Evolutionary conservation across 2,888 invertebrate genomes (phyloP).

Genomic region (Galeruca laticollis): DNA sequence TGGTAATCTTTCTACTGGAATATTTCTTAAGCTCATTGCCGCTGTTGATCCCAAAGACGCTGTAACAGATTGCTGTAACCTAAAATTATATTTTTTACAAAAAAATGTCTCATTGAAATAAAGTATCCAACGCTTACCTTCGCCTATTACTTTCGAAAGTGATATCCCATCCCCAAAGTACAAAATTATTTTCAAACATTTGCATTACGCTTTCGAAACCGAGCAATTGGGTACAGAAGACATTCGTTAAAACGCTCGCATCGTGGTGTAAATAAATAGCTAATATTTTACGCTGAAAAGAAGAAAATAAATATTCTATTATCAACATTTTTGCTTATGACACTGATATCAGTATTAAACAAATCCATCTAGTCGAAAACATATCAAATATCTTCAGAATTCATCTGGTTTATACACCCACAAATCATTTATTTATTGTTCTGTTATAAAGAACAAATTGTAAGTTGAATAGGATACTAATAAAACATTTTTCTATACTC

Average conservation of each 20-base stretch:
- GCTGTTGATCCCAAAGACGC: constrained; percentile 86
- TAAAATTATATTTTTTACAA: background rate
- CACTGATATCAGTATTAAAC: too few species aligned
- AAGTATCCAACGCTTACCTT: constrained; percentile 63
- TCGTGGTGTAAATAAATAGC: constrained; percentile 98
- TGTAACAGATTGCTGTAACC: constrained; percentile 79
- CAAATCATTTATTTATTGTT: too few species aligned
- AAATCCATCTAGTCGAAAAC: too few species aligned
- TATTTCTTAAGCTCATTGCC: constrained; percentile 85
- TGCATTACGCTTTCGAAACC: constrained; percentile 93
- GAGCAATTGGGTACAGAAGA: constrained; percentile 95
- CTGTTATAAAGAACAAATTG: too few species aligned
- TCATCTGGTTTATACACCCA: too few species aligned
- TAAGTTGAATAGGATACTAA: too few species aligned
- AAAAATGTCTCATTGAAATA: background rate
- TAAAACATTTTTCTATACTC: too few species aligned
- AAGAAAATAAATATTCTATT: too few species aligned
- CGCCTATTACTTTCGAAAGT: constrained; percentile 87
- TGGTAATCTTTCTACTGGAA: constrained; percentile 87
- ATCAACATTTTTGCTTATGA: too few species aligned
- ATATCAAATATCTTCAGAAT: too few species aligned
- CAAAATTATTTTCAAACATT: constrained; percentile 89
- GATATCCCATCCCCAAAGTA: constrained; percentile 98
- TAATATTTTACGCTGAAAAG: constrained; percentile 85
- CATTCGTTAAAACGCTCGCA: constrained; percentile 93